A percentile compares a stretch with the other conserved stretches of the same genome.
These are phyloP conservation scores for Drosophila atroscutellata DNA, from an alignment of 2,888 invertebrate species.

Conservation along the genomic window DNA sequence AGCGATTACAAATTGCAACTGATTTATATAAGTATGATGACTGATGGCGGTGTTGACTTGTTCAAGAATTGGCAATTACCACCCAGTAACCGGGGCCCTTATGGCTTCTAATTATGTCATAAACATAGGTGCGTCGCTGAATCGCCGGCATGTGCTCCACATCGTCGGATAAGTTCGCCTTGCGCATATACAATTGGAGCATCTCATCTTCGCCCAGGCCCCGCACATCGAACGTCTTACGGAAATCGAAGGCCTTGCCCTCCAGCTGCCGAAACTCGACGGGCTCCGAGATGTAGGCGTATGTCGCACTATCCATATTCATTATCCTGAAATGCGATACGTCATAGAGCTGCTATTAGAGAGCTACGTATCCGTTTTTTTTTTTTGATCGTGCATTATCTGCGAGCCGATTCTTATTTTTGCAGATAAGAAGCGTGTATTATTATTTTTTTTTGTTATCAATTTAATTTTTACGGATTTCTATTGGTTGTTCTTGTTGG, in stretches of 20 bases:
- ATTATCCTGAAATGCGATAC: conserved; percentile 61
- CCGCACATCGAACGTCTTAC: conserved; percentile 81
- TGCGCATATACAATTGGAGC: conserved; percentile 78
- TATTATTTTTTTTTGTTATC: conserved; percentile 49
- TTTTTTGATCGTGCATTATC: conserved; percentile 54
- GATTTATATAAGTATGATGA: conserved; percentile 1
- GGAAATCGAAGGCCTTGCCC: conserved; percentile 76
- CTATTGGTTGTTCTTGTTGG: conserved; percentile 25
- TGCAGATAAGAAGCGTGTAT: conserved; percentile 55
- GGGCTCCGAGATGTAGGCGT: conserved; percentile 75
- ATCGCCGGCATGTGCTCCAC: conserved; percentile 70
- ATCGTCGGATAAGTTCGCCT: conserved; percentile 75
- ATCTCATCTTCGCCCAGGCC: conserved; percentile 78
- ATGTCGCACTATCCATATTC: conserved; percentile 62
- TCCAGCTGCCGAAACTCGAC: conserved; percentile 77
- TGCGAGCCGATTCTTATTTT: conserved; percentile 48
- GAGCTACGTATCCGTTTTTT: conserved; percentile 38
- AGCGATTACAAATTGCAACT: conserved; percentile 18
- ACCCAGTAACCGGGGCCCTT: conserved; percentile 82
- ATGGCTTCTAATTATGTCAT: conserved; percentile 82
- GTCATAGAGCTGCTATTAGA: conserved; percentile 31
- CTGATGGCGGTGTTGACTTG: neutral
- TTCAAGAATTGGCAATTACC: conserved; percentile 63
- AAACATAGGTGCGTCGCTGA: conserved; percentile 79
- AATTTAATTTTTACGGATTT: conserved; percentile 46